A percentile compares a stretch with the other conserved stretches of the same genome.
These are phyloP conservation scores for Mactra quadrangularis DNA, from an alignment of 1,140 invertebrate species.

Conservation along the genomic window DNA sequence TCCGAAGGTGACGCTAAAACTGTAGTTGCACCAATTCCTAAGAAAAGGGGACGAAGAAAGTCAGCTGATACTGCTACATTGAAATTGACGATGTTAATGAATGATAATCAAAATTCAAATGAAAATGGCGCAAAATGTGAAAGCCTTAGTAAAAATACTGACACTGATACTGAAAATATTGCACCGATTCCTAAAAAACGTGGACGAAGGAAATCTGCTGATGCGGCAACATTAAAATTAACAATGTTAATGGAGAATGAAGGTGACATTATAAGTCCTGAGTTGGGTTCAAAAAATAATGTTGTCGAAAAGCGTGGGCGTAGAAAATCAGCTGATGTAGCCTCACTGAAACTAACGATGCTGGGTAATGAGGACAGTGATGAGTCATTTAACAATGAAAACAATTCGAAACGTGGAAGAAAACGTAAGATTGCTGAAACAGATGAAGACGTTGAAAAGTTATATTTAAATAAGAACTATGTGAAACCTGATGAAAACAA, in stretches of 20 bases:
- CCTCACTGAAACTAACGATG: not conserved
- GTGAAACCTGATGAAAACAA: slow-evolving; percentile 55
- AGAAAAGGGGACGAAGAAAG: slow-evolving; percentile 6
- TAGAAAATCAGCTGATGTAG: slow-evolving; percentile 9
- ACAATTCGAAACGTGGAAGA: not conserved
- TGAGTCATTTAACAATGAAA: not conserved
- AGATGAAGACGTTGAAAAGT: slow-evolving; percentile 37
- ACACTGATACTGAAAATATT: not conserved
- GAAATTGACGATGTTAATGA: no score
- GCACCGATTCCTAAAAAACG: not conserved
- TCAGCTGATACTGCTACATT: slow-evolving; percentile 7
- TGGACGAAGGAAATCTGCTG: slow-evolving; percentile 9
- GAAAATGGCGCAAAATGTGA: no score
- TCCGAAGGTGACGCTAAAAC: no score
- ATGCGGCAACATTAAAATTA: slow-evolving; percentile 2
- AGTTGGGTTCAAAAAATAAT: not conserved
- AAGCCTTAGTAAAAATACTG: not conserved
- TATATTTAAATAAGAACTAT: slow-evolving; percentile 60
- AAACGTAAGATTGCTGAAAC: slow-evolving; percentile 39
- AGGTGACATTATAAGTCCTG: not conserved
- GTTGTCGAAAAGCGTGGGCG: not conserved
- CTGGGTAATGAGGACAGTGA: not conserved
- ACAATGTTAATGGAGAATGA: not conserved
- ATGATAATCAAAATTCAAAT: no score
- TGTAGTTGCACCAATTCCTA: no score